phyloP scores from a whole-genome alignment of 2,797 vertebrate species.

The Acipenser transmontanus region DNA sequence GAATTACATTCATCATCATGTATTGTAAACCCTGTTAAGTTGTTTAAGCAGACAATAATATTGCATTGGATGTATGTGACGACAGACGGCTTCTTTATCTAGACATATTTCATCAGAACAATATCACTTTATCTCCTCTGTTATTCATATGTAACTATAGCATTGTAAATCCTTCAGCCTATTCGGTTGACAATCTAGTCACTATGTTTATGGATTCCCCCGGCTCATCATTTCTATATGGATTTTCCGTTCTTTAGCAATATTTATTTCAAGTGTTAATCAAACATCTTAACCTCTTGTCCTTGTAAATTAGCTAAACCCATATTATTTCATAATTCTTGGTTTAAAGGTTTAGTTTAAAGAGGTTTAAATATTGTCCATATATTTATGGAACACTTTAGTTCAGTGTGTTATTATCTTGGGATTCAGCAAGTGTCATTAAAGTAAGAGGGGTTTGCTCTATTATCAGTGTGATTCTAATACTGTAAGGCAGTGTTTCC shows the following conservation, averaged over 20 bases:
- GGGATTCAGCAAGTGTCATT: no score
- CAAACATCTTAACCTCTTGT: no score
- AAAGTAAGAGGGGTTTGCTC: no score
- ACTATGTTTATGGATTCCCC: neutral
- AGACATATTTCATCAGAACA: constrained; percentile 39
- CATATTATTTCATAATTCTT: no score
- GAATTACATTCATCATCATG: constrained; percentile 77
- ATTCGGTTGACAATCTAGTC: neutral
- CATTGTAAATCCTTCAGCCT: neutral
- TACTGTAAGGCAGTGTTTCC: no score
- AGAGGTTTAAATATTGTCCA: no score
- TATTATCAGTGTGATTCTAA: no score
- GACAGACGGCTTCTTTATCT: constrained; percentile 33
- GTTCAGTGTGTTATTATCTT: no score
- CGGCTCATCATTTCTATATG: neutral
- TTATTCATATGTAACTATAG: constrained; percentile 10
- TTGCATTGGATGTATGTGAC: constrained; percentile 44
- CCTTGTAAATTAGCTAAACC: no score
- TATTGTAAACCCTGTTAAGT: constrained; percentile 62
- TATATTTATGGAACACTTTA: no score
- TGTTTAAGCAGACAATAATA: constrained; percentile 47
- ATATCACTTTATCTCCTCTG: neutral
- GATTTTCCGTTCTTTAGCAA: neutral
- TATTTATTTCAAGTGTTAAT: no score
- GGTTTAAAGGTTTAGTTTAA: no score